A percentile compares a stretch with the other conserved stretches of the same genome.
Evolutionary conservation across 23 tunicate genomes (phyloP).

Genomic region (Halocynthia aurantium): DNA sequence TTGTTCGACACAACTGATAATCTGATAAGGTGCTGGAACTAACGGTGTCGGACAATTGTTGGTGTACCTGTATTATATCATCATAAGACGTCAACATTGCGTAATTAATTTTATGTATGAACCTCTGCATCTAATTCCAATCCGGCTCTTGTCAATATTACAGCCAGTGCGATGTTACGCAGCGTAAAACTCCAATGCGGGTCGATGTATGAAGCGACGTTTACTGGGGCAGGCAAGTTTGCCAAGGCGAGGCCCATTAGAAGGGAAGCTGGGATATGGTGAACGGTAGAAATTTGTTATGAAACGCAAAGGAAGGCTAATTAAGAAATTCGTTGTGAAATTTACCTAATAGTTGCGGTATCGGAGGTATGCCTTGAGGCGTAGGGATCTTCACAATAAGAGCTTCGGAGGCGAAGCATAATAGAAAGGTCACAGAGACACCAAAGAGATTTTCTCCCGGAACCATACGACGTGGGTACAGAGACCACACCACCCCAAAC

Average conservation of each 20-base stretch:
- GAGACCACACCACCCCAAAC: conserved; percentile 50
- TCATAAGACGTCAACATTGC: too few species aligned
- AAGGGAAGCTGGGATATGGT: conserved; percentile 47
- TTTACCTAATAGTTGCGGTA: conserved; percentile 67
- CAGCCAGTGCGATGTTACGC: conserved; percentile 56
- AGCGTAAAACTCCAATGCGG: conserved; percentile 29
- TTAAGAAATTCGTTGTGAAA: background rate
- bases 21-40: too few species aligned
- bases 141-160: conserved; percentile 75
- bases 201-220: conserved; percentile 47
- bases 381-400: conserved; percentile 73
- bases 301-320: background rate
- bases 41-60: too few species aligned
- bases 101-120: background rate
- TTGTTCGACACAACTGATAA: too few species aligned
- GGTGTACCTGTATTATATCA: too few species aligned
- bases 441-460: conserved; percentile 47
- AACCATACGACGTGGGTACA: conserved; percentile 37
- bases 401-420: conserved; percentile 58
- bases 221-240: conserved; percentile 62
- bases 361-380: conserved; percentile 54
- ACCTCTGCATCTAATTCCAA: conserved; percentile 84
- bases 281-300: background rate
- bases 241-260: conserved; percentile 56
- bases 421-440: conserved; percentile 44